Evolutionary conservation across 92 coral and sea anemone genomes (phyloP).

Genomic region (Porites divaricata): DNA sequence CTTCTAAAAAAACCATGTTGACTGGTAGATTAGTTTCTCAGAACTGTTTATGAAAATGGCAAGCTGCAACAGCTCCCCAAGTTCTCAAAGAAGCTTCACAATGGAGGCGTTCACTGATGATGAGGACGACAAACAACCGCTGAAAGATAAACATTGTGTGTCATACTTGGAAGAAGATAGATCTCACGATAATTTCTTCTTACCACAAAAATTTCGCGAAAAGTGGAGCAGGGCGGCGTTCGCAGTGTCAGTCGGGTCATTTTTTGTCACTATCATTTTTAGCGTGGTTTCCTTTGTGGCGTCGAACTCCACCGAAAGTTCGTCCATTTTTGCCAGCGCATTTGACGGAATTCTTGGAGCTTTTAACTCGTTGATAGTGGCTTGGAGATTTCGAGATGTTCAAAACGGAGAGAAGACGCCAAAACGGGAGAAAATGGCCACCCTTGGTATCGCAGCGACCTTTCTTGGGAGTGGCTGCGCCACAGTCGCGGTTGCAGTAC

Average conservation of each 20-base stretch:
- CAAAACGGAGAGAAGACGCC: conserved; percentile 62
- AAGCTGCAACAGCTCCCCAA: conserved; percentile 15
- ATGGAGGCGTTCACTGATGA: conserved; percentile 49
- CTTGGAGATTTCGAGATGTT: conserved; percentile 84
- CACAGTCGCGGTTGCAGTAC: conserved; percentile 59
- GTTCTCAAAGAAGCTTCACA: conserved; percentile 37
- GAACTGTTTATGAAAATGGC: not conserved
- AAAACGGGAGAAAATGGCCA: conserved; percentile 73
- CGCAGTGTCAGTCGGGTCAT: conserved; percentile 53
- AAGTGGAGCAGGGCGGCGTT: conserved; percentile 80
- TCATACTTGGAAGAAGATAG: conserved; percentile 38
- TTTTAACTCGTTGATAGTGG: conserved; percentile 74
- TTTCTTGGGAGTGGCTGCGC: conserved; percentile 77
- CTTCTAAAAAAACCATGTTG: too few species aligned
- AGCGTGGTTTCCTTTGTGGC: conserved; percentile 76
- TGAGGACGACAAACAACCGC: conserved; percentile 29
- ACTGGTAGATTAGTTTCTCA: not conserved
- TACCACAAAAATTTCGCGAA: conserved; percentile 56
- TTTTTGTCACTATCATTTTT: conserved; percentile 51
- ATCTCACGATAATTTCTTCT: conserved; percentile 1
- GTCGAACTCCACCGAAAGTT: conserved; percentile 74
- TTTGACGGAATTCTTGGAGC: conserved; percentile 84
- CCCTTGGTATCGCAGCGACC: conserved; percentile 69
- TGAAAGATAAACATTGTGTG: conserved; percentile 34
- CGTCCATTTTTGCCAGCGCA: conserved; percentile 87